These are phyloP conservation scores for Drosophila saltans DNA, from an alignment of 1,140 invertebrate genomes.

Conservation along the genomic window DNA sequence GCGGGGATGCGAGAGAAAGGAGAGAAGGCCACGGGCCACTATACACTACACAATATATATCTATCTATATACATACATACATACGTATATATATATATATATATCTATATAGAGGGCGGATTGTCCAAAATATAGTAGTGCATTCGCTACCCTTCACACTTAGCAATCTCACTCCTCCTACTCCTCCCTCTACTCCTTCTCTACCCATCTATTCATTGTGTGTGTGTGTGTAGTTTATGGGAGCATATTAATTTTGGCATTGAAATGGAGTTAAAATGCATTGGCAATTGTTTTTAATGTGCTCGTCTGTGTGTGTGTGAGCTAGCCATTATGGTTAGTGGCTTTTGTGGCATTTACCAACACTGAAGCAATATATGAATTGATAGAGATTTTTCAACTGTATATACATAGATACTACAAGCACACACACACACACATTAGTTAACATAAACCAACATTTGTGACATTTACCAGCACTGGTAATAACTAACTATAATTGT, in stretches of 20 bases:
- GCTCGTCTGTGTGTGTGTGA: not conserved
- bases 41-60: not conserved
- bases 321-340: constrained; percentile 44
- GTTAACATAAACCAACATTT: too few relatives aligned
- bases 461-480: too few relatives aligned
- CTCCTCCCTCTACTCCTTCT: not conserved
- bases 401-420: too few relatives aligned
- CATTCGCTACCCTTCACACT: constrained; percentile 16
- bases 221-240: constrained; percentile 57
- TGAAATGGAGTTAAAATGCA: constrained; percentile 70
- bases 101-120: constrained; percentile 13
- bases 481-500: too few relatives aligned
- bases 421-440: too few relatives aligned
- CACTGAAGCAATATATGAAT: constrained; percentile 26
- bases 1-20: not conserved
- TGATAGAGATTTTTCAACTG: constrained; percentile 22
- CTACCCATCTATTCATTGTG: not conserved
- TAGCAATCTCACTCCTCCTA: not conserved
- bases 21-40: not conserved
- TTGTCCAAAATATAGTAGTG: too few relatives aligned
- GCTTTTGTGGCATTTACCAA: constrained; percentile 56
- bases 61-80: constrained; percentile 9
- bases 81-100: constrained; percentile 6
- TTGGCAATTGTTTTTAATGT: constrained; percentile 68
- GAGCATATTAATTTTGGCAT: constrained; percentile 76